Base-by-base conservation (phyloP, 37 sponge, comb jelly and placozoan species). In the Dysidea cf. avara region DNA sequence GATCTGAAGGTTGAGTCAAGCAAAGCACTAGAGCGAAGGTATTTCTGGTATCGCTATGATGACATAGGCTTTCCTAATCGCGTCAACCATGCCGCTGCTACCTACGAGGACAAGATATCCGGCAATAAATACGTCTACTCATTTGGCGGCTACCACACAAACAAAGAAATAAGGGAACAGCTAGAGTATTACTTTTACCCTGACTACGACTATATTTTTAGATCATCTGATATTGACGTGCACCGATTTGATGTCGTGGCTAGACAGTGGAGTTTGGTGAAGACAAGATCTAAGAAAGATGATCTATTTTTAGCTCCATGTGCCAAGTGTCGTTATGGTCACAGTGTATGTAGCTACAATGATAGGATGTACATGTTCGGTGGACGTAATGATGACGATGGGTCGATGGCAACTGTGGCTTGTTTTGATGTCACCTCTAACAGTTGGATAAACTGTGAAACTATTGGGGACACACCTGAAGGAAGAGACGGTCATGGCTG, bases 371-470 rank as follows among this genome's bases (percentile, higher is more conserved):
- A 80, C 80, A 89, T 89, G 84, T 89, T 76, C 56, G 90, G 90
- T 17, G 90, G 90, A 14, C 58, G 90, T 26, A 89, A 89, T 68
- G 90, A 89, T 43, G 90, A 89, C 0, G 85, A 89, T 47, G 85
- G 84, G 0, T 89, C 81, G 0, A 79, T 89, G 25, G 33, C 49
- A 9, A 52, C 28, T 2, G 70, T 89, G 66, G 84, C 79, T 30
- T 83, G 84, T 47, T 89, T 78, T 47, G 85, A 83, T 22, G 69
- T 79, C 2, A 71, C 33, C 1, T 39, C 67, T 21, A 77, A 77
- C 11, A 67, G 71, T 17, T 88, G 88, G 88, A 1, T 82, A 25
- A 73, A 72, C 62, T 20, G 81, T 26, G 16, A 66, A 0, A 31
- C 43, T 17, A 28, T 1, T 1, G 79, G 72, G 0, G 63, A 71